These are phyloP conservation scores for Nesogale talazaci DNA, from an alignment of 2,113 vertebrate species.

Conservation along the genomic window DNA sequence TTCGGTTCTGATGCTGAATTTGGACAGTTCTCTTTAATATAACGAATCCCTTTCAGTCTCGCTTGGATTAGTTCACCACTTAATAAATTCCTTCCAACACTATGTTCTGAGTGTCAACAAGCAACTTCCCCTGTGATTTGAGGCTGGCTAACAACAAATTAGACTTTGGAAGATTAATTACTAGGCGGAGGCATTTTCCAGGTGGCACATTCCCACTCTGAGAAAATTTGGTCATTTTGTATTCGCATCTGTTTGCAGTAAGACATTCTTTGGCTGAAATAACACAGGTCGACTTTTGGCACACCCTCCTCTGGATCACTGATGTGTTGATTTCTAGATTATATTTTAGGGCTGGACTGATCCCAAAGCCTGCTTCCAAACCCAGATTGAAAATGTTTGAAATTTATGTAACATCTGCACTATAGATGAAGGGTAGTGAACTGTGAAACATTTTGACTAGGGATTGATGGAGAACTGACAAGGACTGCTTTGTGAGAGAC, in stretches of 20 bases:
- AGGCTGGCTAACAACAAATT: constrained; percentile 60
- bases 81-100: constrained; percentile 72
- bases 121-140: constrained; percentile 61
- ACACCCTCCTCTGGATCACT: not conserved
- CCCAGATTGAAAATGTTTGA: constrained; percentile 26
- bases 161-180: constrained; percentile 63
- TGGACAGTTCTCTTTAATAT: constrained; percentile 56
- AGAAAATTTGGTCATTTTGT: constrained; percentile 51
- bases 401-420: constrained; percentile 56
- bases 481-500: constrained; percentile 31
- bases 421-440: not conserved
- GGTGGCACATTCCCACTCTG: constrained; percentile 16
- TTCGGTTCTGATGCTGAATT: constrained; percentile 55
- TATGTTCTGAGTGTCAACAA: constrained; percentile 62
- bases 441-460: constrained; percentile 60
- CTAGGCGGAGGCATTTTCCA: constrained; percentile 51
- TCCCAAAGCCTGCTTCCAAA: constrained; percentile 46
- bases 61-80: constrained; percentile 49
- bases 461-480: constrained; percentile 36
- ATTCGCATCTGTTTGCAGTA: constrained; percentile 42
- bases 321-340: constrained; percentile 30
- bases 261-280: constrained; percentile 47
- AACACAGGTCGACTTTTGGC: not conserved
- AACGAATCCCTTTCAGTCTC: constrained; percentile 41
- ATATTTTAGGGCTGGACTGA: constrained; percentile 38